Base-by-base conservation (phyloP, 1,140 invertebrate genomes). In the Uloborus diversus region DNA sequence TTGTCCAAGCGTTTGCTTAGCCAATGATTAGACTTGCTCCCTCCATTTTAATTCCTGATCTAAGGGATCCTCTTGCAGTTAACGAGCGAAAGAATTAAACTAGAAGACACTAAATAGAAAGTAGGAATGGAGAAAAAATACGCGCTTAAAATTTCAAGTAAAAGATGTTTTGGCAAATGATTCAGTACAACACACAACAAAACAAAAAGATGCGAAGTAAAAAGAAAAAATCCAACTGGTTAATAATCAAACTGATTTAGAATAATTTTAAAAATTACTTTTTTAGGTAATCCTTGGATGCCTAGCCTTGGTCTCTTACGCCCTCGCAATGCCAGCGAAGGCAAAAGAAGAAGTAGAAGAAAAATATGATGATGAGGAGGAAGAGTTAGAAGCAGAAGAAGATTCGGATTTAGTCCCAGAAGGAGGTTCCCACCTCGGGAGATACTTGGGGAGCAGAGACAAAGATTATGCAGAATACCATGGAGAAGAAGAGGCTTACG, bases 401-500 rank as follows among this genome's bases (percentile, higher is more conserved):
- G 71, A 76, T 13, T 28, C 35, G 17, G 73, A 78, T 42, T 51
- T 78, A 1, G 73, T 65, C 0, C 62, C 47, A 28, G 73, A 78
- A 47, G 73, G 73, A 23, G 73, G 73, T 0, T 30, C 73, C 20
- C 73, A 78, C 13, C 27, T 56, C 0, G 73, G 73, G 1, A 51
- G 73, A 11, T 78, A 78, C 25, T 4, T 78, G 56, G 73, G 73
- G 0, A 62, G 56, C 1, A 17, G 42, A 30, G 73, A 35, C 4
- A 66, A 56, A 28, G 73, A 78, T 25, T 78, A 78, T 30, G 73
- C 65, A 4, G 59, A 66, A 9, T 27, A 66, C 32, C 57, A 78
- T 9, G 62, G 42, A 11, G 61, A 78, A 9, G 73, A 64, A 30
- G 73, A 78, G 13, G 73, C 42, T 13, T 78, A 78, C n/a, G 73